Conservation (phyloP, 2,113 vertebrate species). For the Pelodiscus sinensis region DNA sequence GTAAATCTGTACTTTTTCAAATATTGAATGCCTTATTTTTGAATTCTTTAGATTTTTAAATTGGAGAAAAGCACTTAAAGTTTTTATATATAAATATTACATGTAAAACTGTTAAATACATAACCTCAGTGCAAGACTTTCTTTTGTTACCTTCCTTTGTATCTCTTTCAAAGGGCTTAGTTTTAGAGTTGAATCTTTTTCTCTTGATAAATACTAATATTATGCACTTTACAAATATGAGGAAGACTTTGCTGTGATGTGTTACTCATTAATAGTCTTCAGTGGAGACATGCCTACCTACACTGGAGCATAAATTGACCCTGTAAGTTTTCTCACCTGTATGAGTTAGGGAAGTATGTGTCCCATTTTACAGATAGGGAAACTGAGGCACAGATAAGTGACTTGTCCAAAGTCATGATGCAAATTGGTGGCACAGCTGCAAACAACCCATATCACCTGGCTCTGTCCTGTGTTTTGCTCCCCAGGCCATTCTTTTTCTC, state of each 20-base stretch:
- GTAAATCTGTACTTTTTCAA: slow-evolving; percentile 89
- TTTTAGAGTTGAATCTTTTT: slow-evolving; percentile 33
- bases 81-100: slow-evolving; percentile 88
- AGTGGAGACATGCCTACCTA: background rate
- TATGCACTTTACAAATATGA: slow-evolving; percentile 60
- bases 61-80: slow-evolving; percentile 85
- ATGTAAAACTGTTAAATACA: slow-evolving; percentile 87
- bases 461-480: background rate
- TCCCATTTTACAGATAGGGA: background rate
- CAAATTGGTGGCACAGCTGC: background rate
- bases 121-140: slow-evolving; percentile 81
- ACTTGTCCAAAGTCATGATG: background rate
- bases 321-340: slow-evolving; percentile 37
- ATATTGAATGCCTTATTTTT: slow-evolving; percentile 88
- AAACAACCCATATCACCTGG: background rate
- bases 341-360: slow-evolving; percentile 19
- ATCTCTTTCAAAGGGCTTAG: slow-evolving; percentile 44
- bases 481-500: background rate
- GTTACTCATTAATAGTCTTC: background rate
- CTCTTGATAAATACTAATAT: background rate
- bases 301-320: background rate
- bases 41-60: slow-evolving; percentile 89
- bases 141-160: slow-evolving; percentile 76
- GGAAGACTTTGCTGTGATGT: slow-evolving; percentile 42
- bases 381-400: background rate